These are phyloP conservation scores for Dendrolimus pini DNA, from an alignment of 2,888 invertebrate genomes.

Conservation along the genomic window DNA sequence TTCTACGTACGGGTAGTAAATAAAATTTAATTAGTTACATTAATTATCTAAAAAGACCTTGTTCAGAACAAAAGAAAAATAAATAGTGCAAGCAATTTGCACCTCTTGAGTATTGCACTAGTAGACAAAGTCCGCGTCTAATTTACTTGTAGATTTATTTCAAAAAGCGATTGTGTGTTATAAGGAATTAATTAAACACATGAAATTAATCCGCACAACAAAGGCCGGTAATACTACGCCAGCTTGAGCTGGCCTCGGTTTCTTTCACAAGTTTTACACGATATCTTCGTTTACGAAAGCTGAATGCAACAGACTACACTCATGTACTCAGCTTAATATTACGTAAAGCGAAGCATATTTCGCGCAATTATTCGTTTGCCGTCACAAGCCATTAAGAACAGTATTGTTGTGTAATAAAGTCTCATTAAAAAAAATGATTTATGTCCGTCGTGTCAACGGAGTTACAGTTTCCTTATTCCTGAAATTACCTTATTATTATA, in stretches of 20 bases:
- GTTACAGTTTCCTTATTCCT: too few relatives aligned
- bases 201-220: constrained; percentile 42
- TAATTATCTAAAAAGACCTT: too few relatives aligned
- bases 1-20: too few relatives aligned
- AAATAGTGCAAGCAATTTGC: not conserved
- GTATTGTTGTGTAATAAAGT: not conserved
- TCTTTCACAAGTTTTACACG: constrained; percentile 58
- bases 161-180: constrained; percentile 19
- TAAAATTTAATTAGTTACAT: too few relatives aligned
- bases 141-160: constrained; percentile 10
- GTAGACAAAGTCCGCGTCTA: not conserved
- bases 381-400: not conserved
- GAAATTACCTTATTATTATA: too few relatives aligned
- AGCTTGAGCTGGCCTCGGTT: constrained; percentile 36
- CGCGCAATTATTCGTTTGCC: constrained; percentile 14
- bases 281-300: constrained; percentile 66
- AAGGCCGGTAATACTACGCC: constrained; percentile 26
- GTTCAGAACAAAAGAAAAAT: constrained; percentile 1
- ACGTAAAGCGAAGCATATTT: constrained; percentile 31
- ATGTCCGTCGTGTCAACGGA: too few relatives aligned
- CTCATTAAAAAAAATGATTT: not conserved
- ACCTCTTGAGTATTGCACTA: too few relatives aligned
- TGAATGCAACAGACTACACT: constrained; percentile 39
- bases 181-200: constrained; percentile 32
- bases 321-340: constrained; percentile 29